These are phyloP conservation scores for Macroglossus sobrinus DNA, from an alignment of 2,113 vertebrate species.

Conservation along the genomic window DNA sequence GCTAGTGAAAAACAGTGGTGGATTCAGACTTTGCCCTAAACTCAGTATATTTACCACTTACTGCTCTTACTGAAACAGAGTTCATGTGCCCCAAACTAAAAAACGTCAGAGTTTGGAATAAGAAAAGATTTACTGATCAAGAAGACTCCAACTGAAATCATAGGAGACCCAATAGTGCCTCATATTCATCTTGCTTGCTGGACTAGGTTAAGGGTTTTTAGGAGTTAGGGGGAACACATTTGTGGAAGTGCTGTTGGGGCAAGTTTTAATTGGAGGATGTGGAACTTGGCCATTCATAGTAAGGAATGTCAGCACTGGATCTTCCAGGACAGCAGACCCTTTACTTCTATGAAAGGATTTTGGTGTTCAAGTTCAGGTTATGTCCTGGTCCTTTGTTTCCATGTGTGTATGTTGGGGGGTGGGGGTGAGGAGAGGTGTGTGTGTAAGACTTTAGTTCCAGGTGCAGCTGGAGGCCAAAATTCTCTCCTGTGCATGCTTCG, in stretches of 20 bases:
- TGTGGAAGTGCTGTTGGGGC: background rate
- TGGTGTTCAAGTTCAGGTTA: background rate
- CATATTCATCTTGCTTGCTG: background rate
- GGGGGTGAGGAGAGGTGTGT: too few species aligned
- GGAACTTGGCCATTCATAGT: background rate
- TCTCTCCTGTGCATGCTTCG: background rate
- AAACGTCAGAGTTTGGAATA: background rate
- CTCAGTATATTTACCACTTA: background rate
- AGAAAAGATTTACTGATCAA: background rate
- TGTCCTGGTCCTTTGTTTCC: background rate
- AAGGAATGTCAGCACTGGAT: background rate
- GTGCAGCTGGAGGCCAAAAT: background rate
- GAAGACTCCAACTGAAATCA: background rate
- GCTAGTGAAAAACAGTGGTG: background rate
- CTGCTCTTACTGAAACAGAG: background rate
- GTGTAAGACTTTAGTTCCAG: background rate
- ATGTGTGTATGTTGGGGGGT: too few species aligned
- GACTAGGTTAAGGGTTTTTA: background rate
- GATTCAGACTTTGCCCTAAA: background rate
- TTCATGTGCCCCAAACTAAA: background rate
- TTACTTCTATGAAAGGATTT: background rate
- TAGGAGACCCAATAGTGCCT: background rate
- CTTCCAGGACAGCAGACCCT: background rate
- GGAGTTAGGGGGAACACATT: background rate
- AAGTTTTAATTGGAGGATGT: background rate